These are phyloP conservation scores for Pyralis farinalis DNA, from an alignment of 2,888 invertebrate genomes.

Conservation along the genomic window DNA sequence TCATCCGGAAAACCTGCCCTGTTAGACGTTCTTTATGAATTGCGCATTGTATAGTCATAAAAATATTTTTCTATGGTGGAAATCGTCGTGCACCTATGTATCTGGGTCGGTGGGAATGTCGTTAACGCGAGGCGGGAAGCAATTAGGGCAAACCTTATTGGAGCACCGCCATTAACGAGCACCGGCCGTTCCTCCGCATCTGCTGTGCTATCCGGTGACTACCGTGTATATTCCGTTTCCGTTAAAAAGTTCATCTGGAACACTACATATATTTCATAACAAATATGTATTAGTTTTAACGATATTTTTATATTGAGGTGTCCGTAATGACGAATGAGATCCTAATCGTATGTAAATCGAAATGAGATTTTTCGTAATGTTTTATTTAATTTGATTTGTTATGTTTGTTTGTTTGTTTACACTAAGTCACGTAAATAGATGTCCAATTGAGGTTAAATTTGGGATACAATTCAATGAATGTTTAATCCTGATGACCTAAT, in stretches of 20 bases:
- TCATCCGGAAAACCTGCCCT: slow-evolving; percentile 4
- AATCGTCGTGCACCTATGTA: slow-evolving; percentile 32
- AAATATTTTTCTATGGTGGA: slow-evolving; percentile 26
- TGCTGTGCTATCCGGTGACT: slow-evolving; percentile 22
- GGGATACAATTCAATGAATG: too few species aligned
- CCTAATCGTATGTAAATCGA: too few species aligned
- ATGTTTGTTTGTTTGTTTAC: too few species aligned
- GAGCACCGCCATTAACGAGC: slow-evolving; percentile 55
- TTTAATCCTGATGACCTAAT: too few species aligned
- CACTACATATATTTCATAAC: too few species aligned
- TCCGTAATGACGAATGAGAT: too few species aligned
- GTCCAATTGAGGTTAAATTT: too few species aligned
- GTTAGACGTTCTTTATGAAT: neutral
- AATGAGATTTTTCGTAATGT: too few species aligned
- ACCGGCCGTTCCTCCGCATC: slow-evolving; percentile 44
- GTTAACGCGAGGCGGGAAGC: slow-evolving; percentile 59
- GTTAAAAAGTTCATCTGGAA: slow-evolving; percentile 9
- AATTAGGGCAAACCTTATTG: slow-evolving; percentile 72
- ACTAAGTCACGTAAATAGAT: too few species aligned
- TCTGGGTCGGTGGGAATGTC: slow-evolving; percentile 58
- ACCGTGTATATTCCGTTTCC: slow-evolving; percentile 13
- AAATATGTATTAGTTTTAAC: too few species aligned
- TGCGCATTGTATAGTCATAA: slow-evolving; percentile 10
- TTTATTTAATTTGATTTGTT: too few species aligned
- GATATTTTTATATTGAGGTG: too few species aligned